These are phyloP conservation scores for Falco novaeseelandiae DNA, from an alignment of 2,797 vertebrate species.

Conservation along the genomic window DNA sequence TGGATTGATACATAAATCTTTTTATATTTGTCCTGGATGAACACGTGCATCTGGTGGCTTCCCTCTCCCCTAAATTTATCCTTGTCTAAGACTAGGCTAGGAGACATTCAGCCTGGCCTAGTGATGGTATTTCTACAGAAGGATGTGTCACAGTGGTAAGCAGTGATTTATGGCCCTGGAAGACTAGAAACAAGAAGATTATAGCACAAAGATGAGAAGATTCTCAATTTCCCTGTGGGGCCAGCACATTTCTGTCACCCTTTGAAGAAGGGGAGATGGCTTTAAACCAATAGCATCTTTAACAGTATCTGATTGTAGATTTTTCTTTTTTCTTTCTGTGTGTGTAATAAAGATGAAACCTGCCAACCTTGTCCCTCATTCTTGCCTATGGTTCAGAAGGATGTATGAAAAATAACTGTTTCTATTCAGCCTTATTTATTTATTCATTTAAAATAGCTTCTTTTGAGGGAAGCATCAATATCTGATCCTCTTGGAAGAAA, in stretches of 20 bases:
- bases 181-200: not conserved
- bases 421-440: not conserved
- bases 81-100: not conserved
- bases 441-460: not conserved
- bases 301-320: not conserved
- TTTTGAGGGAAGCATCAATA: not conserved
- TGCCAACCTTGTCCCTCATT: not conserved
- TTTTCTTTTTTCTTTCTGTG: not conserved
- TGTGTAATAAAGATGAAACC: not conserved
- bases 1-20: not conserved
- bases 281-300: not conserved
- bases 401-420: not conserved
- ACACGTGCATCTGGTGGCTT: not conserved
- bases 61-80: not conserved
- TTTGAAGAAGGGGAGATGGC: not conserved
- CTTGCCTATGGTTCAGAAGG: not conserved
- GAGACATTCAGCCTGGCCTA: accelerated
- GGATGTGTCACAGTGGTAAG: not conserved
- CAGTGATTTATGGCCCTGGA: not conserved
- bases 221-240: not conserved
- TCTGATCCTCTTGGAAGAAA: not conserved
- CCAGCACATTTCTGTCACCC: not conserved
- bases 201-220: not conserved
- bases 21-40: not conserved
- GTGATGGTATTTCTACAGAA: not conserved